Conservation (phyloP, 2,888 invertebrate species). For the Pimpla rufipes region DNA sequence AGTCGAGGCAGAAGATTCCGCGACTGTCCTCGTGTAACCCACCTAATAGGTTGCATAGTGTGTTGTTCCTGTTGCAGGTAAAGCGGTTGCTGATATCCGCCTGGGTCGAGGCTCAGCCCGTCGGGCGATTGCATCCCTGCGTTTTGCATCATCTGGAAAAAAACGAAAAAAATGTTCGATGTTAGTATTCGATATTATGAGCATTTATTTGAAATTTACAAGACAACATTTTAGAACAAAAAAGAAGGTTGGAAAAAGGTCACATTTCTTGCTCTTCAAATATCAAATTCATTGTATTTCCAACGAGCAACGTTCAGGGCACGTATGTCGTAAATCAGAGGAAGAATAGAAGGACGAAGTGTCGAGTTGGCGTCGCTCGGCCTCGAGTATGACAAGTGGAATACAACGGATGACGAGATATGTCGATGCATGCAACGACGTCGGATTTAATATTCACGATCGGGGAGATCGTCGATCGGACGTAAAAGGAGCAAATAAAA, state of each 20-base stretch:
- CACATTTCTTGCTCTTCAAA: neutral
- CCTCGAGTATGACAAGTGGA: constrained; percentile 23
- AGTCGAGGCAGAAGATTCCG: neutral
- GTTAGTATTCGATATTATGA: neutral
- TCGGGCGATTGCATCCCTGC: constrained; percentile 89
- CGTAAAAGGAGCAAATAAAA: constrained; percentile 45
- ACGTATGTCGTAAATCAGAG: neutral
- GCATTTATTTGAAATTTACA: neutral
- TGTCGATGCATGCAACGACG: constrained; percentile 38
- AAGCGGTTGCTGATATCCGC: constrained; percentile 91
- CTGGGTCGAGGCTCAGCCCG: constrained; percentile 87
- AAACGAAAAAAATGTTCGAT: neutral
- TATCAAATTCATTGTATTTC: constrained; percentile 21
- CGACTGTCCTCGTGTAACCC: constrained; percentile 63
- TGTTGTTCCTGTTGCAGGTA: constrained; percentile 88
- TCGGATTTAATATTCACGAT: constrained; percentile 64
- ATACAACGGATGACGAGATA: constrained; percentile 30
- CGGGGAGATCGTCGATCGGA: constrained; percentile 57
- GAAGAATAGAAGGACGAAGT: constrained; percentile 1
- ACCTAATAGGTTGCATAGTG: constrained; percentile 85
- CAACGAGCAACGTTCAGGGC: neutral
- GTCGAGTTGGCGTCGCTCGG: constrained; percentile 24
- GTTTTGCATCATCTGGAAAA: constrained; percentile 86
- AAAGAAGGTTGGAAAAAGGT: neutral
- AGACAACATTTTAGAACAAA: neutral